Evolutionary conservation across 2,797 vertebrate species (phyloP), one percentile per base, ranked within the genome.

Genomic region (Epinephelus malabaricus): DNA sequence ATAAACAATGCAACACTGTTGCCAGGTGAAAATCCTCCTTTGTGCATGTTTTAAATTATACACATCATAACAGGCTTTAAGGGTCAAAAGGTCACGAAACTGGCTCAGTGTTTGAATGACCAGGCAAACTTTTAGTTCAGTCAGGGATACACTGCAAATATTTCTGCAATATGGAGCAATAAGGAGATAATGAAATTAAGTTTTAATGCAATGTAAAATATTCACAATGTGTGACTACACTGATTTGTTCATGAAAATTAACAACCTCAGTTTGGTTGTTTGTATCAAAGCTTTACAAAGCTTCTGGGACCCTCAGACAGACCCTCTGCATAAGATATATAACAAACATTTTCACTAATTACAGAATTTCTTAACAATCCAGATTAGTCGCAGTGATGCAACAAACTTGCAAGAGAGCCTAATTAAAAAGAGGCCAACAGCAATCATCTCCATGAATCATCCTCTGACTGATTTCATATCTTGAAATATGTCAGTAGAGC

Each of bases 371-470:
- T 86, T 65, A 82, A 92, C 89, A 87, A 92, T 92, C 77, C 82
- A 82, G 85, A 89, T 84, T 78, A 87, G 83, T 74, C 40, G 81
- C 78, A 79, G 71, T 94, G 92, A 94, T 90, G 93, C 91, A 94
- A 93, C 69, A 70, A 86, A 92, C 73, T 85, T 87, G 93, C 90
- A 94, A 94, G 81, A 91, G 69, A 79, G 50, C 53, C 87, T 91
- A 92, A 94, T 94, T 94, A 93, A 92, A 88, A 91, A 71, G 73
- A 86, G 71, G 73, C 82, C 81, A 85, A 86, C 61, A 88, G 90
- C 88, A 87, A 82, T 82, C 68, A 85, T 86, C 66, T 72, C 69
- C 63, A 67, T 78, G 64, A 86, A 88, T 88, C 83, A 72, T 73
- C 34, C 68, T 64, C 45, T 46, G 49, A 90, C 85, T 92, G 82